Base-by-base conservation (phyloP, 2,797 vertebrate species). In the Perodicticus potto region DNA sequence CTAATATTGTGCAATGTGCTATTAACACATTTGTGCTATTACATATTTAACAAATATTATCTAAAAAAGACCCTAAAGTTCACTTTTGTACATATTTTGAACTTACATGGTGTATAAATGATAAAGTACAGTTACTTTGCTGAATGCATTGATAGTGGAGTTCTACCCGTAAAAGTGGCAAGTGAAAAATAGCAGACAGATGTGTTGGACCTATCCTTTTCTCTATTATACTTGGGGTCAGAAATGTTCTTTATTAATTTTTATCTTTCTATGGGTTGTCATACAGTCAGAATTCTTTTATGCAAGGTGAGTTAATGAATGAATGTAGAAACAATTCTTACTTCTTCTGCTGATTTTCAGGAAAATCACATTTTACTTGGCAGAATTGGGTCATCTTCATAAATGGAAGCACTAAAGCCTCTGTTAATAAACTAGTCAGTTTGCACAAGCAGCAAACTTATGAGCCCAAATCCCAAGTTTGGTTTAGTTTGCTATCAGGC, bases 361-460 rank as follows among this genome's bases (percentile, higher is more conserved):
- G 9, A 65, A 89, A 76, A 85, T 22, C 87, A 13, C 91, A 2
- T 92, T 95, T 91, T 86, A 32, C 20, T 70, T 76, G 40, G 27
- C 8, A 89, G 43, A 93, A 84, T 93, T 59, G 84, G 89, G 82
- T 40, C 19, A 87, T 7, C 40, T 92, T 92, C 37, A 77, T 32
- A 93, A 94, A 74, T 7, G 3, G 49, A 77, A 53, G 3, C 69
- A 65, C 5, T 76, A 61, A 37, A 70, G 7, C 49, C 22, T 78
- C 57, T 32, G 16, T 90, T 76, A 0, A 0, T 49, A 3, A 22
- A 81, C 45, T 32, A 49, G 11, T 57, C 55, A 72, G 7, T 73
- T 96, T 53, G 76, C 45, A 85, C 8, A 91, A 27, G 1, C 34
- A 73, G 8, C 3, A 67, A 65, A 73, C n/a, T 72, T 43, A 11